Conservation (phyloP, 2,888 invertebrate species). For the Volucella bombylans region DNA sequence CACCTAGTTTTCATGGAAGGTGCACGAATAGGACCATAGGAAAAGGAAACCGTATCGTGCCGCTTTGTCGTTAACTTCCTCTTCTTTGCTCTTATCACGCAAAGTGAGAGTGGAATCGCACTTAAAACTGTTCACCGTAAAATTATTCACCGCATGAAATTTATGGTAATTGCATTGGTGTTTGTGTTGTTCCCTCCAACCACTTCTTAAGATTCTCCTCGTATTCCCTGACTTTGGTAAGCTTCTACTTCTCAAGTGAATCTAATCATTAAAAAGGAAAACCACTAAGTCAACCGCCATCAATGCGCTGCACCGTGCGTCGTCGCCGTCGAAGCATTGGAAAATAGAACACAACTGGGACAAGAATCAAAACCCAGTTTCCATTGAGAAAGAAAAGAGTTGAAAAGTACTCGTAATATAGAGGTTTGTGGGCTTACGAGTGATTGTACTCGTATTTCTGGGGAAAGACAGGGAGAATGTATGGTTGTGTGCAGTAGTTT, state of each 20-base stretch:
- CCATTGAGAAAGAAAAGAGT: conserved; percentile 24
- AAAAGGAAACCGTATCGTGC: conserved; percentile 10
- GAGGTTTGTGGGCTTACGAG: conserved; percentile 37
- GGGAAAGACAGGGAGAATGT: background rate
- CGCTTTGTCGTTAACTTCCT: conserved; percentile 1
- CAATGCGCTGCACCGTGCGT: background rate
- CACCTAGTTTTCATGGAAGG: conserved; percentile 49
- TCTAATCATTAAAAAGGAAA: conserved; percentile 66
- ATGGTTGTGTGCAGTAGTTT: too few species aligned
- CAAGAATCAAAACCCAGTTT: conserved; percentile 35
- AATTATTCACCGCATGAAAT: conserved; percentile 50
- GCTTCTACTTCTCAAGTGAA: conserved; percentile 40
- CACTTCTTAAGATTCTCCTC: background rate
- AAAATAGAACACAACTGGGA: conserved; percentile 49
- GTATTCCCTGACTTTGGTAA: conserved; percentile 17
- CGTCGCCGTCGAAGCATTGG: background rate
- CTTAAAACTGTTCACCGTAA: conserved; percentile 27
- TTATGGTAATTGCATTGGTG: conserved; percentile 63
- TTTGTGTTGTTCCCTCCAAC: background rate
- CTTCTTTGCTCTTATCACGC: conserved; percentile 47
- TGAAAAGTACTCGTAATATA: background rate
- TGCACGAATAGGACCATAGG: conserved; percentile 14
- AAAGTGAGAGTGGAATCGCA: conserved; percentile 61
- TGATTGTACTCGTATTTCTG: background rate
- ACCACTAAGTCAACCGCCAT: conserved; percentile 24